A percentile compares a stretch with the other conserved stretches of the same genome.
These are phyloP conservation scores for Microchrysa polita DNA, from an alignment of 2,888 invertebrate genomes.

Conservation along the genomic window DNA sequence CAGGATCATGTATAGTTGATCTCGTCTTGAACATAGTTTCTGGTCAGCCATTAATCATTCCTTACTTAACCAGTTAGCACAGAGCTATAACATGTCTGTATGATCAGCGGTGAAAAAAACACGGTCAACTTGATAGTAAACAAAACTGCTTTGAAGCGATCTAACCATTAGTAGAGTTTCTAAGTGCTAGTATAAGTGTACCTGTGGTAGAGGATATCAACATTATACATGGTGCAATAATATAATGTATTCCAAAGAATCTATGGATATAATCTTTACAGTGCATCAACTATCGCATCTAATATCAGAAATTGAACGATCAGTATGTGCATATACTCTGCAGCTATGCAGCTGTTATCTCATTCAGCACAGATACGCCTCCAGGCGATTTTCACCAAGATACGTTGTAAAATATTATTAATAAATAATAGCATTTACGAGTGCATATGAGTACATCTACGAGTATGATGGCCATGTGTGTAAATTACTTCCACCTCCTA, in stretches of 20 bases:
- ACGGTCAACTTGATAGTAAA: conserved; percentile 7
- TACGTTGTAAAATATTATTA: not conserved
- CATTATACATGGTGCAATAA: no score
- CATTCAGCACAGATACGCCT: not conserved
- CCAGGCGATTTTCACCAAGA: not conserved
- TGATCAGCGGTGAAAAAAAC: not conserved
- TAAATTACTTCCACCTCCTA: not conserved
- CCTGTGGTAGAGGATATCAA: no score
- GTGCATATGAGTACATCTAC: no score
- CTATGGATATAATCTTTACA: no score
- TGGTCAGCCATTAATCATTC: conserved; percentile 16
- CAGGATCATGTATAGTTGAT: not conserved
- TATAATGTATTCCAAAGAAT: no score
- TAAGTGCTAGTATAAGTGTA: no score
- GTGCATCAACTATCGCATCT: no score
- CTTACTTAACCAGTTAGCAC: not conserved
- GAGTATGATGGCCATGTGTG: not conserved
- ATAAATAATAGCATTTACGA: not conserved
- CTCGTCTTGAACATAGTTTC: conserved; percentile 3
- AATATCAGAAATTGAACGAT: not conserved
- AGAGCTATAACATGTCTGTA: no score
- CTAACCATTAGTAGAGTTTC: no score
- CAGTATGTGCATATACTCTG: not conserved
- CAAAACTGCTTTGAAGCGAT: not conserved
- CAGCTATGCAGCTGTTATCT: not conserved